Evolutionary conservation across 2,888 invertebrate species (phyloP).

Genomic region (Aphrophora alni): DNA sequence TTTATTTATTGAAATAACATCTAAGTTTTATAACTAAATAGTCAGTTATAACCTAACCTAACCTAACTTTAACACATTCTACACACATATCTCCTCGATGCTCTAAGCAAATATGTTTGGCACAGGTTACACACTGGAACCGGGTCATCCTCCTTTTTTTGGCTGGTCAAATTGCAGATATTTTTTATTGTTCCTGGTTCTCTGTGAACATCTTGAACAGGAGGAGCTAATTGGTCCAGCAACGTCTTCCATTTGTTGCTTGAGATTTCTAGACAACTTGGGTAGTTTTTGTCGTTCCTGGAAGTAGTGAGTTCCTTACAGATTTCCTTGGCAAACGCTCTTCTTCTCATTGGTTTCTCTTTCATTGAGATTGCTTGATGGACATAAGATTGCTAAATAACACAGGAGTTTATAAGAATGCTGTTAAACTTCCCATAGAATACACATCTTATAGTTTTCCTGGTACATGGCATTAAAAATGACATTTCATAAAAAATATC

Average conservation of each 20-base stretch:
- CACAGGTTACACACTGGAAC: no score
- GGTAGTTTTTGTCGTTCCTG: no score
- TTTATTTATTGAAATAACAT: no score
- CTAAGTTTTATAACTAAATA: no score
- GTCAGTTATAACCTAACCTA: no score
- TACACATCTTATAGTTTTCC: slow-evolving; percentile 23
- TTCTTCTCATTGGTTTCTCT: background rate
- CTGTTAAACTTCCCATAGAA: slow-evolving; percentile 10
- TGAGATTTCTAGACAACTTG: background rate
- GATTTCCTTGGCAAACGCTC: background rate
- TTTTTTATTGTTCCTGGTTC: no score
- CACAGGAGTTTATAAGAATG: slow-evolving; percentile 29
- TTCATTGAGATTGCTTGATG: background rate
- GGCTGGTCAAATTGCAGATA: no score
- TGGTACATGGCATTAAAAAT: slow-evolving; percentile 17
- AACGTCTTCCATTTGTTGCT: slow-evolving; percentile 9
- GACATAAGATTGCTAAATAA: slow-evolving; percentile 31
- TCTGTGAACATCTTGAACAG: no score
- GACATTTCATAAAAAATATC: slow-evolving; percentile 20
- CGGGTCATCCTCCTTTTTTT: no score
- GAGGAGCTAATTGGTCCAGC: slow-evolving; percentile 9
- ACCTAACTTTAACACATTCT: no score
- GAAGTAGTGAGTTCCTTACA: background rate
- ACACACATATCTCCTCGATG: no score
- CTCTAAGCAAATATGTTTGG: no score